Evolutionary conservation across 1,140 invertebrate species (phyloP), one percentile per base, ranked within the genome.

Genomic region (Drosophila setifemur): DNA sequence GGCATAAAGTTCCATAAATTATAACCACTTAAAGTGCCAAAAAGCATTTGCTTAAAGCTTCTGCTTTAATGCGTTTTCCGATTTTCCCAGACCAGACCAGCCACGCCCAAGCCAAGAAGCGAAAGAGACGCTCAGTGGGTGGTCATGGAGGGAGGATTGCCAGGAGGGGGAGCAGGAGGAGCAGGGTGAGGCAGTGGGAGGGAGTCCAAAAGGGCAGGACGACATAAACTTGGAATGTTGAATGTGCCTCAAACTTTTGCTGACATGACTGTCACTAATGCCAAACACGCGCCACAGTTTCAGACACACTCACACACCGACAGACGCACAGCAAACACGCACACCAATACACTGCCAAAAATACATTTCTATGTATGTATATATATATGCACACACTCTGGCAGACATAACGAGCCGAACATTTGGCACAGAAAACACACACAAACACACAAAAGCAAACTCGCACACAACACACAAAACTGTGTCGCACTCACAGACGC

Each of bases 231-330:
- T 85, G 79, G 79, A 85, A 85, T 85, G 79, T 85, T 85, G 79
- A 86, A 86, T 86, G 82, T 86, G 81, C 61, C 81, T 81, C 76
- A 86, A 86, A 86, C 68, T 86, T 86, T 86, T 86, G 81, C 81
- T 86, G 81, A 86, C 81, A 86, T 81, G 81, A 87, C 81, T 86
- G 81, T 86, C 81, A 86, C 81, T 86, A 86, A 86, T 86, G 81
- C 81, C 81, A 86, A 86, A 86, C 81, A 86, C 81, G 81, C 81
- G 81, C 81, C 81, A 86, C 82, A 86, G 72, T 86, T 86, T 76
- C 81, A 86, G 75, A 86, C 74, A 82, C 78, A 85, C 48, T 69
- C 73, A 50, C 29, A 48, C 16, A 25, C 12, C 40, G 16, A 49
- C 7, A 52, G 2, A 52, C 4, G 39, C 64, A 55, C 14, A 40